Base-by-base conservation (phyloP, 2,888 invertebrate genomes). In the Agriopis aurantiaria region DNA sequence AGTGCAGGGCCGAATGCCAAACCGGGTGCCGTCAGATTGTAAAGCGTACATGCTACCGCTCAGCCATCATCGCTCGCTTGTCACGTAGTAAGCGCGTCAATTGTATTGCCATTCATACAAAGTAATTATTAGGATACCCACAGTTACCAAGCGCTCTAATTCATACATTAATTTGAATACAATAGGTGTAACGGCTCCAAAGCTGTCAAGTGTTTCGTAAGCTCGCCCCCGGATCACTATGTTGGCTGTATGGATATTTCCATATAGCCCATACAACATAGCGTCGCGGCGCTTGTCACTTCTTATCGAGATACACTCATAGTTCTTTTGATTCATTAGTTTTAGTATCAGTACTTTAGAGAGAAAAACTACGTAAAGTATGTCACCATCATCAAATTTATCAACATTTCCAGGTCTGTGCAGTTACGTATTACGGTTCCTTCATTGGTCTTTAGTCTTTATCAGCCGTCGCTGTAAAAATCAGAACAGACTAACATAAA, bases 161-260 rank as follows among this genome's bases (percentile, higher is more conserved):
- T 87, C 82, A 85, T 85, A 67, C 73, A 76, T 79, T 84, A 78
- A 90, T 91, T 91, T 88, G 85, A 87, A 91, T 91, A 90, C 90
- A 91, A 91, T 90, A 80, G 81, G 71, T 71, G 79, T 75, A 80
- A 75, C 81, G 83, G 75, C 76, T 81, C 57, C 77, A 80, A 62
- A 85, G 82, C 82, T 84, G 86, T 84, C 82, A 74, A 79, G 79
- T 68, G 79, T 85, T 84, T 84, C 81, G 82, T 80, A 83, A 85
- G 78, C 72, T 76, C 75, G 80, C 78, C 76, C 74, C 76, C 79
- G 66, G 75, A 56, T 40, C 11, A 11, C 53, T 49, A 14, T 55
- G 41, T 52, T 48, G 45, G 33, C 33, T 46, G 33, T 46, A 57
- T 17, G 5, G 17, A n/a, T 49, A 40, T 51, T 33, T 33, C 33